Base-by-base conservation (phyloP, 1,140 invertebrate species). In the Helicoverpa zea region DNA sequence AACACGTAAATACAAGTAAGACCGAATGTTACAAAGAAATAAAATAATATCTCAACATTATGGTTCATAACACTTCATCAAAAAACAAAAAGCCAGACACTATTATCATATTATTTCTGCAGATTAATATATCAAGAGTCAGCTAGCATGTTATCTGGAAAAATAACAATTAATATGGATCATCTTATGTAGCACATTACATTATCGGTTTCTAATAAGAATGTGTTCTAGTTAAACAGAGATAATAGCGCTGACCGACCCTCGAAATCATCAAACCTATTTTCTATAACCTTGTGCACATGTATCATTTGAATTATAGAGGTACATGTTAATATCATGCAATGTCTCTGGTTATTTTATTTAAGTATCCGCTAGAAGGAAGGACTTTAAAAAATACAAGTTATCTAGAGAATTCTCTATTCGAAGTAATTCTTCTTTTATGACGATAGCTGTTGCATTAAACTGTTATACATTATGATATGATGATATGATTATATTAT, bases 81-180 rank as follows among this genome's bases (percentile, higher is more conserved):
- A 9, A 47, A 49, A 7, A 66, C 63, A 47, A 49, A 47, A 66
- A 49, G n/a, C n/a, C 35, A 66, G 35, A 66, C 43, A 66, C 10
- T 66, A 66, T 64, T 64, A 64, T 64, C 9, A 43, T 10, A 66
- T 10, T 66, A 14, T 66, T 47, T 47, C 35, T 49, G 12, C 11
- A 66, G 63, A 49, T 66, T 66, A 18, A 66, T 66, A n/a, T 66
- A 66, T 11, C 35, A 66, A 47, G 47, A 66, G 63, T 47, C 13
- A 16, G 63, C 10, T 16, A 16, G 11, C 3, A 18, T n/a, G 43
- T 29, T 70, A 70, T 52, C 49, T 35, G 3, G 35, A 70, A 11
- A 59, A 68, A 70, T 52, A 52, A 70, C 18, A 52, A 70, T 70
- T 70, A 70, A 68, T 68, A 7, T 68, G 43, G 66, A 51, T 70